Evolutionary conservation across 92 coral and sea anemone genomes (phyloP).

Genomic region (Hydrozoanthus gracilis): DNA sequence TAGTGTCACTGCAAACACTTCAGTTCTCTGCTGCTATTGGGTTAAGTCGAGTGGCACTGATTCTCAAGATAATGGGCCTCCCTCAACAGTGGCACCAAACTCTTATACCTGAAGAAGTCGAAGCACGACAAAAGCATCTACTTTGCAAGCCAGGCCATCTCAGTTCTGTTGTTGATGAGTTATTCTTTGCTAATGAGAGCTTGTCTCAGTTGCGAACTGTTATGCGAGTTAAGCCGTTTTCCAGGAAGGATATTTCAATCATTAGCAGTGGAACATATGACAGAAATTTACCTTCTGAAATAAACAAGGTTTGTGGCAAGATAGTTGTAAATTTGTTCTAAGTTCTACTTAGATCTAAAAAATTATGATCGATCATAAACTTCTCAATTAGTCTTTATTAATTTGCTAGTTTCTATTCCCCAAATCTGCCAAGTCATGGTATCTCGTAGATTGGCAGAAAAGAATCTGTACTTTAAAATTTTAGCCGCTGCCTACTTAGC

Average conservation of each 20-base stretch:
- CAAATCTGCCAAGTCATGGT: no score
- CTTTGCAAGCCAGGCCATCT: constrained; percentile 88
- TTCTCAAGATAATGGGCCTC: constrained; percentile 77
- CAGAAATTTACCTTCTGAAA: constrained; percentile 48
- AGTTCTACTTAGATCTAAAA: no score
- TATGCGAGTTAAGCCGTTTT: constrained; percentile 79
- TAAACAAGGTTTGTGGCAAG: constrained; percentile 21
- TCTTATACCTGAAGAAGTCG: constrained; percentile 58
- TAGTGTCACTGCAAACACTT: constrained; percentile 72
- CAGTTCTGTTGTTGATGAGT: constrained; percentile 90
- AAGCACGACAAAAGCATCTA: constrained; percentile 80
- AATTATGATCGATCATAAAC: no score
- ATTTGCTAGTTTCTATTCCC: no score
- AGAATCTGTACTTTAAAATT: no score
- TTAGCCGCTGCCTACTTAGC: no score
- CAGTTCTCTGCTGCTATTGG: constrained; percentile 85
- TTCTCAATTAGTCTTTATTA: no score
- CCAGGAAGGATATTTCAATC: constrained; percentile 63
- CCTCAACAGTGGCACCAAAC: constrained; percentile 51
- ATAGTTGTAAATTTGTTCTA: not conserved
- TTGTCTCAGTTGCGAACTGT: constrained; percentile 84
- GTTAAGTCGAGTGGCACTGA: constrained; percentile 74
- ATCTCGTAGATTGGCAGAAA: no score
- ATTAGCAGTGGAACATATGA: constrained; percentile 77
- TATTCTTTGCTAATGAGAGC: constrained; percentile 91